Evolutionary conservation across 2,113 vertebrate genomes (phyloP), one percentile per base, ranked within the genome.

Genomic region (Crotalus horridus): DNA sequence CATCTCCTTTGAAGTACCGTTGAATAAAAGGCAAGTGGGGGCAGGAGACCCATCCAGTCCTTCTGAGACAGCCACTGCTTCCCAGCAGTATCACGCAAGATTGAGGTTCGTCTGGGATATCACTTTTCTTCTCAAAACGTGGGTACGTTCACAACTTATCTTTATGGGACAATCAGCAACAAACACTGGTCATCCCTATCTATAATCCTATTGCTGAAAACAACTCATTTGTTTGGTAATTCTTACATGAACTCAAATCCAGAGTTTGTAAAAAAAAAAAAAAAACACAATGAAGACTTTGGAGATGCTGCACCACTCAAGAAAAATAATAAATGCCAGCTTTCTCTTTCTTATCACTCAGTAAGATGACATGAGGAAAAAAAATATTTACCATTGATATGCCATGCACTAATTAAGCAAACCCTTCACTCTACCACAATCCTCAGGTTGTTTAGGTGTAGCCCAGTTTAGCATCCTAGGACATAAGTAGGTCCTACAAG

Each of bases 1-100:
- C 48, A 21, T 85, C n/a, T 94, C 96, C 96, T 96, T 96, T 93
- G 92, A 94, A n/a, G 97, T 98, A 98, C 98, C 97, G 95, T 87
- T 93, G 48, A 96, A 93, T 96, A 81, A 97, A 96, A 74, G 90
- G 61, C 87, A 96, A 93, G 59, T 51, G 39, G 29, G 56, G n/a
- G 21, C 23, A 4, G n/a, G 2, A 3, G 21, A 46, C 1, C 55
- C 95, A 91, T 86, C 33, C 88, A 96, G 93, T 91, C 90, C 56
- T 1, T 0, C 46, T 10, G 53, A 3, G 87, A 93, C 92, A 92
- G 86, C 93, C 33, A 26, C 81, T 55, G 88, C 94, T 55, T 91
- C 94, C 91, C 59, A 0, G 0, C 3, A 43, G 17, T 89, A 93
- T 91, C 87, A 0, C 39, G 12, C 23, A 55, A 94, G 89, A 85